phyloP scores from a whole-genome alignment of 2,113 vertebrate genomes.

The Siphamia tubifer region DNA sequence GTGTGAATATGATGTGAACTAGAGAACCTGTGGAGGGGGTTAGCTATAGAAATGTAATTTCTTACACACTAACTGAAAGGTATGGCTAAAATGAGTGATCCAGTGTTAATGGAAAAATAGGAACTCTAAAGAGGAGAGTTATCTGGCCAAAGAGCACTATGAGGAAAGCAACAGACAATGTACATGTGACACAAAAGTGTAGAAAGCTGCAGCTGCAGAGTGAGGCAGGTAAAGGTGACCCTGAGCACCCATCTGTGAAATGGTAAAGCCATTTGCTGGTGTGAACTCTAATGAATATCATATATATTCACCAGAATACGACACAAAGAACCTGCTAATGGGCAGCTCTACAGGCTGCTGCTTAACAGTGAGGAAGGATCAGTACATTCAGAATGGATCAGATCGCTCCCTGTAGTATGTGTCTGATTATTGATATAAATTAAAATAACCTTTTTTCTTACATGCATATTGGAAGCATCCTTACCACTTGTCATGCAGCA shows the following conservation, averaged over 20 bases:
- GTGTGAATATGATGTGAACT: too few species aligned
- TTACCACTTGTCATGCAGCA: slow-evolving; percentile 1
- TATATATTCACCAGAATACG: slow-evolving; percentile 59
- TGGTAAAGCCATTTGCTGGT: slow-evolving; percentile 58
- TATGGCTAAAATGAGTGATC: background rate
- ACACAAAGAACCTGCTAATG: slow-evolving; percentile 55
- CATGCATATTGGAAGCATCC: background rate
- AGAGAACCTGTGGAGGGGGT: background rate
- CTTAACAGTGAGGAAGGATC: slow-evolving; percentile 48
- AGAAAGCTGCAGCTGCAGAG: slow-evolving; percentile 41
- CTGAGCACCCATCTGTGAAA: slow-evolving; percentile 72
- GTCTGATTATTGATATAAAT: slow-evolving; percentile 44
- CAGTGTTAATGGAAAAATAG: background rate
- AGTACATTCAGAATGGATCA: slow-evolving; percentile 43
- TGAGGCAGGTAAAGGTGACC: slow-evolving; percentile 71
- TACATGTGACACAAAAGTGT: slow-evolving; percentile 1
- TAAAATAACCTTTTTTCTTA: slow-evolving; percentile 23
- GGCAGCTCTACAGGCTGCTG: slow-evolving; percentile 20
- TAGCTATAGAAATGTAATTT: background rate
- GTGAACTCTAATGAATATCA: slow-evolving; percentile 63
- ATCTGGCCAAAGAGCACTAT: background rate
- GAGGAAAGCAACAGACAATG: background rate
- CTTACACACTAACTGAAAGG: too few species aligned
- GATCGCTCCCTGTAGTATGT: slow-evolving; percentile 21
- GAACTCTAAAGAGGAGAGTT: background rate